Evolutionary conservation across 1,140 invertebrate species (phyloP).

Genomic region (Leptestheria dahalacensis): DNA sequence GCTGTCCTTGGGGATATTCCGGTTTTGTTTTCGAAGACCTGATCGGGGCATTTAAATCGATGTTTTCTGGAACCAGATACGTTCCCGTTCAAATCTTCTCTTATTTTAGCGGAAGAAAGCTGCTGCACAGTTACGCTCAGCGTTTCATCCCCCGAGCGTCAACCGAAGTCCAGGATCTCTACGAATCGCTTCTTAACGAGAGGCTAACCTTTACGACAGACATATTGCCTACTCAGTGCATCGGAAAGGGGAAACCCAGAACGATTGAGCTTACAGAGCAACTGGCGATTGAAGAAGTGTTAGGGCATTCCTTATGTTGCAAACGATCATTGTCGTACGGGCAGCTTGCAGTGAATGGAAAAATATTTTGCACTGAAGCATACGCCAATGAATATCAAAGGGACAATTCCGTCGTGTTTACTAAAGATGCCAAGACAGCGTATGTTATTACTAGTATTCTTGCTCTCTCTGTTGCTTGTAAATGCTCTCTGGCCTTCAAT

Average conservation of each 20-base stretch:
- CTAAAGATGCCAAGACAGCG: neutral
- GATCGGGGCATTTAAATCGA: neutral
- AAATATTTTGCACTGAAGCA: neutral
- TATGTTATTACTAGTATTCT: neutral
- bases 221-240: neutral
- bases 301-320: neutral
- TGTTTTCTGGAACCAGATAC: neutral
- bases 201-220: neutral
- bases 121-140: neutral
- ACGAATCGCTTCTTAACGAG: neutral
- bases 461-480: neutral
- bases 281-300: neutral
- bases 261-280: neutral
- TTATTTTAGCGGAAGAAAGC: neutral
- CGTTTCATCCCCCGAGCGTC: neutral
- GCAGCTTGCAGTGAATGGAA: constrained; percentile 1
- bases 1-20: constrained; percentile 11
- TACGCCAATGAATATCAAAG: neutral
- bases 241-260: too few species aligned
- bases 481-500: neutral
- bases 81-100: neutral
- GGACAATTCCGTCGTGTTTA: constrained; percentile 4
- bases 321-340: neutral
- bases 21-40: constrained; percentile 18
- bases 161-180: constrained; percentile 2